These are phyloP conservation scores for Brachypterus glaber DNA, from an alignment of 2,888 invertebrate species.

Conservation along the genomic window DNA sequence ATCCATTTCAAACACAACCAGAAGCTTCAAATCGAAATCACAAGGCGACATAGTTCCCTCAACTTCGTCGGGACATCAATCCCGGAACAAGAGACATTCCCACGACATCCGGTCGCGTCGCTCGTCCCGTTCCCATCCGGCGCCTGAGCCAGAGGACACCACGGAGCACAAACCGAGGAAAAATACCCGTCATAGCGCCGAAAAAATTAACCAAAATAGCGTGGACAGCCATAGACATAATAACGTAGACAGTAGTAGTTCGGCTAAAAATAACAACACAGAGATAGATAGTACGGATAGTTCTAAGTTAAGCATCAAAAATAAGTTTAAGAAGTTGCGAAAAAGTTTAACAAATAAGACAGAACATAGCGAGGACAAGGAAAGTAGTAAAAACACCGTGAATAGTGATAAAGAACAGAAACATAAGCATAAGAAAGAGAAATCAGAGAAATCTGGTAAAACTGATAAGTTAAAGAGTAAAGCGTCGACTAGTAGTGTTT, in stretches of 20 bases:
- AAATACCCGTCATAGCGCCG: too few species aligned
- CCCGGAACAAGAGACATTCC: conserved; percentile 14
- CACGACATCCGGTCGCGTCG: too few species aligned
- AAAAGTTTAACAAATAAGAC: conserved; percentile 17
- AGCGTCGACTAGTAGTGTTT: too few species aligned
- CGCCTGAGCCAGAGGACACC: conserved; percentile 16
- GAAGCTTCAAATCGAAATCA: conserved; percentile 25
- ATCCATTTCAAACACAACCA: too few species aligned
- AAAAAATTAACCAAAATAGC: conserved; percentile 18
- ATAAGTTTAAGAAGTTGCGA: conserved; percentile 18
- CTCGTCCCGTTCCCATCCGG: conserved; percentile 16
- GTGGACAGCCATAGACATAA: conserved; percentile 18
- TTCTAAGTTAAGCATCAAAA: conserved; percentile 14
- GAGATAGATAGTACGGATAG: conserved; percentile 15
- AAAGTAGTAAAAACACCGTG: too few species aligned
- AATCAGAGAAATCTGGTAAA: too few species aligned
- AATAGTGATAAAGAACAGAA: too few species aligned
- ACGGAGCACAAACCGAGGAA: conserved; percentile 15
- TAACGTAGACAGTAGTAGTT: conserved; percentile 15
- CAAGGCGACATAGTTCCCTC: conserved; percentile 23
- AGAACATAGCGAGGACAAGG: too few species aligned
- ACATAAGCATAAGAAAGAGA: too few species aligned
- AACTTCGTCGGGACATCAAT: conserved; percentile 20
- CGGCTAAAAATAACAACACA: conserved; percentile 16
- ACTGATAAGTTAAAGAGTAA: too few species aligned